Evolutionary conservation across 2,797 vertebrate species (phyloP).

Genomic region (Botia kubotai): DNA sequence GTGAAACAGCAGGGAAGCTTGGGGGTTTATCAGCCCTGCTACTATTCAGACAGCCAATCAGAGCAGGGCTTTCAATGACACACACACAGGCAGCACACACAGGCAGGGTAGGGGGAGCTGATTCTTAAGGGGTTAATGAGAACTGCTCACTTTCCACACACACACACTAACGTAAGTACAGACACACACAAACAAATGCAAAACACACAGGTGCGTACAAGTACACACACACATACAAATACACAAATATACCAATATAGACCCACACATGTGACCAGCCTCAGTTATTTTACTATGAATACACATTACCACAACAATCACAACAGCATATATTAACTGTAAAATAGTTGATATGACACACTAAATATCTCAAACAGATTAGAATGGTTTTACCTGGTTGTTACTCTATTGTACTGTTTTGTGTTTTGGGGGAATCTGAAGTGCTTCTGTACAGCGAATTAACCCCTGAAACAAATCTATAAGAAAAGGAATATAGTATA

Average conservation of each 20-base stretch:
- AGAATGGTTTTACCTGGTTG: not conserved
- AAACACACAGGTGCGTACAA: not conserved
- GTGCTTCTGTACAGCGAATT: not conserved
- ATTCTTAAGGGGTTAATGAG: slow-evolving; percentile 69
- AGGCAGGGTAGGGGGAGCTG: slow-evolving; percentile 55
- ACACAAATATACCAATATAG: no score
- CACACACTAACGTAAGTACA: slow-evolving; percentile 6
- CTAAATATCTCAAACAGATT: not conserved
- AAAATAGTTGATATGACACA: not conserved
- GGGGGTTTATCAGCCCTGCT: slow-evolving; percentile 65
- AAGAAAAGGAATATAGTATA: not conserved
- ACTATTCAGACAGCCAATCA: slow-evolving; percentile 74
- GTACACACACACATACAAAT: not conserved
- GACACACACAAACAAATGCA: not conserved
- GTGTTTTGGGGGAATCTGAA: not conserved
- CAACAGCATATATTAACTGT: not conserved
- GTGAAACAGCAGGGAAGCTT: slow-evolving; percentile 46
- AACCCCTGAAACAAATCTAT: slow-evolving; percentile 5
- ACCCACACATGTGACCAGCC: not conserved
- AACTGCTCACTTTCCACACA: slow-evolving; percentile 50
- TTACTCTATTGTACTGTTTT: not conserved
- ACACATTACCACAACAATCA: not conserved
- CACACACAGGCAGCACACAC: not conserved
- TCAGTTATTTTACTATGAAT: not conserved
- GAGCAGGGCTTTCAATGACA: slow-evolving; percentile 56